Evolutionary conservation across 2,797 vertebrate genomes (phyloP).

Genomic region (Chelmon rostratus): DNA sequence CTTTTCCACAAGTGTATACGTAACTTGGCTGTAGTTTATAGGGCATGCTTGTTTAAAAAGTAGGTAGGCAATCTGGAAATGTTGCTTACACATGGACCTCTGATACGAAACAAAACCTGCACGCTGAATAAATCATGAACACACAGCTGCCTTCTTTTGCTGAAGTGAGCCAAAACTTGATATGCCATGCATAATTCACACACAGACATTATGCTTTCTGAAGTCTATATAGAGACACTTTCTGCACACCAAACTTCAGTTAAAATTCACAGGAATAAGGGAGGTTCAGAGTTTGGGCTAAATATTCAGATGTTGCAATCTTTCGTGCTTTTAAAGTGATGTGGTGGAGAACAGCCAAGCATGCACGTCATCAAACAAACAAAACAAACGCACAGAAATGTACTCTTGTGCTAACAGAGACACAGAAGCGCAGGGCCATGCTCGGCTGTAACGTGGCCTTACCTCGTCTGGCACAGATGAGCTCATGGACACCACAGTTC

Average conservation of each 20-base stretch:
- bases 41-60: slow-evolving; percentile 63
- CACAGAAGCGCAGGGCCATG: background rate
- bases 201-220: slow-evolving; percentile 48
- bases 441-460: slow-evolving; percentile 60
- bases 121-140: slow-evolving; percentile 81
- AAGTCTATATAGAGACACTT: slow-evolving; percentile 29
- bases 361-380: background rate
- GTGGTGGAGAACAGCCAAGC: slow-evolving; percentile 5
- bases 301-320: background rate
- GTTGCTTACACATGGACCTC: slow-evolving; percentile 78
- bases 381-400: slow-evolving; percentile 5
- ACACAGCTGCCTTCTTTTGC: slow-evolving; percentile 68
- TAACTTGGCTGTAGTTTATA: slow-evolving; percentile 29
- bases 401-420: background rate
- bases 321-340: background rate
- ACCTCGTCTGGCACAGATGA: slow-evolving; percentile 98
- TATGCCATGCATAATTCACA: slow-evolving; percentile 83
- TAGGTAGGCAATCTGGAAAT: slow-evolving; percentile 55
- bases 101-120: slow-evolving; percentile 76
- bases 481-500: slow-evolving; percentile 96
- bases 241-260: background rate
- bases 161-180: slow-evolving; percentile 78
- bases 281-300: background rate
- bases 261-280: background rate
- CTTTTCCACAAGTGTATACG: background rate